Conservation (phyloP, 1,140 invertebrate genomes). For the Aradophagus sp. region DNA sequence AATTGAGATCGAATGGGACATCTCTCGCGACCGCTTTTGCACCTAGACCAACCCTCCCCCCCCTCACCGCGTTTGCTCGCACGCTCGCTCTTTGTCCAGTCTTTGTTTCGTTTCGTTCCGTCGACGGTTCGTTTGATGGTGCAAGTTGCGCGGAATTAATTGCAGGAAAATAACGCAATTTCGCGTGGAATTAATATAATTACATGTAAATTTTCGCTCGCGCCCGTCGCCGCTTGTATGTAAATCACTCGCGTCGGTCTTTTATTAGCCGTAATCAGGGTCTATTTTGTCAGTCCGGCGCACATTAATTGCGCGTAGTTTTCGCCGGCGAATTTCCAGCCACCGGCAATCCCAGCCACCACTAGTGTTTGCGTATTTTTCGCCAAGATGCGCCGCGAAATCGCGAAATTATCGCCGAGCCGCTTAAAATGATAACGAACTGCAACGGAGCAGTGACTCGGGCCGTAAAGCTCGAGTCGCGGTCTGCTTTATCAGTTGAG, state of each 20-base stretch:
- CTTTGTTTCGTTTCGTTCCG: background rate
- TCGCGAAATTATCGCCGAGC: conserved; percentile 51
- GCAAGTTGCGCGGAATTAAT: conserved; percentile 24
- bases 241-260: conserved; percentile 33
- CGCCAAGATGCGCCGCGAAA: conserved; percentile 36
- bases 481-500: conserved; percentile 31
- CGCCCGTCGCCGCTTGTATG: conserved; percentile 9
- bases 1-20: conserved; percentile 41
- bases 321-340: conserved; percentile 47
- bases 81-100: background rate
- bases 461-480: no score
- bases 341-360: conserved; percentile 32
- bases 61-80: background rate
- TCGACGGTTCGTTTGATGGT: background rate
- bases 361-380: conserved; percentile 53
- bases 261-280: conserved; percentile 48
- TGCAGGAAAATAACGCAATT: conserved; percentile 17
- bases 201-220: conserved; percentile 35
- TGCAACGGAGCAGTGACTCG: conserved; percentile 39
- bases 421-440: conserved; percentile 54
- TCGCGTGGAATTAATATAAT: conserved; percentile 37
- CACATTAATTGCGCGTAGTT: conserved; percentile 46
- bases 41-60: no score
- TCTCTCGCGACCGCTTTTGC: background rate
- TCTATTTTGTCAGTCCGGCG: conserved; percentile 26